A percentile compares a stretch with the other conserved stretches of the same genome.
These are phyloP conservation scores for Tachysurus fulvidraco DNA, from an alignment of 2,113 vertebrate genomes.

Conservation along the genomic window DNA sequence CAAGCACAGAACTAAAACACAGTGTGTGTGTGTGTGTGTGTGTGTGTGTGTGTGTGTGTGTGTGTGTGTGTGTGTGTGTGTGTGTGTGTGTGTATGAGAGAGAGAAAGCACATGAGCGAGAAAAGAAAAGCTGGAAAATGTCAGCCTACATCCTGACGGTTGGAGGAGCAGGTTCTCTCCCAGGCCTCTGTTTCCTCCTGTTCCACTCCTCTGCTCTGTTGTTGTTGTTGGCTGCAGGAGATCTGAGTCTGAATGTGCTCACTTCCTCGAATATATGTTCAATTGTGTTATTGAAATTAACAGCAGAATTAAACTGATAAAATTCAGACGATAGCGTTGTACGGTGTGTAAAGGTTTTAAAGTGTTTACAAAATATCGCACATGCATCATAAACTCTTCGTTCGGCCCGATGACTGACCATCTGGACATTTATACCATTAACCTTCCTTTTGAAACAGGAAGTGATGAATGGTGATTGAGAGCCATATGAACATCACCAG, in stretches of 20 bases:
- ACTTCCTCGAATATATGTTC: conserved; percentile 32
- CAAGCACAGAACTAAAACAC: conserved; percentile 8
- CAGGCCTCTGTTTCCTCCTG: conserved; percentile 1
- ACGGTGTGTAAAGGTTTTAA: background rate
- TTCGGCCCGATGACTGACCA: background rate
- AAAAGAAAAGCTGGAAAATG: background rate
- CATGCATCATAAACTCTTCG: background rate
- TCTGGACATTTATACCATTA: background rate
- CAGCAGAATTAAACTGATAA: conserved; percentile 33
- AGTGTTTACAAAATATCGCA: background rate
- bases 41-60: too few species aligned
- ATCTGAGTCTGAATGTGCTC: conserved; percentile 19
- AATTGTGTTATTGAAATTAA: conserved; percentile 32
- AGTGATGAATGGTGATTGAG: background rate
- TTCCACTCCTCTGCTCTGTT: conserved; percentile 5
- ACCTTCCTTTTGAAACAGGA: background rate
- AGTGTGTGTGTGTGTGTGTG: too few species aligned
- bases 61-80: background rate
- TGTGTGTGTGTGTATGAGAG: background rate
- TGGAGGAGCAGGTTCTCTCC: conserved; percentile 2
- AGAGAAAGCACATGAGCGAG: background rate
- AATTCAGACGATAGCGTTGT: background rate
- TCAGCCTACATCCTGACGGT: conserved; percentile 17
- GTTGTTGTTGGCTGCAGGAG: conserved; percentile 46
- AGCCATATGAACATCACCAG: background rate